Conservation (phyloP, 2,113 vertebrate genomes). For the Empidonax alnorum region DNA sequence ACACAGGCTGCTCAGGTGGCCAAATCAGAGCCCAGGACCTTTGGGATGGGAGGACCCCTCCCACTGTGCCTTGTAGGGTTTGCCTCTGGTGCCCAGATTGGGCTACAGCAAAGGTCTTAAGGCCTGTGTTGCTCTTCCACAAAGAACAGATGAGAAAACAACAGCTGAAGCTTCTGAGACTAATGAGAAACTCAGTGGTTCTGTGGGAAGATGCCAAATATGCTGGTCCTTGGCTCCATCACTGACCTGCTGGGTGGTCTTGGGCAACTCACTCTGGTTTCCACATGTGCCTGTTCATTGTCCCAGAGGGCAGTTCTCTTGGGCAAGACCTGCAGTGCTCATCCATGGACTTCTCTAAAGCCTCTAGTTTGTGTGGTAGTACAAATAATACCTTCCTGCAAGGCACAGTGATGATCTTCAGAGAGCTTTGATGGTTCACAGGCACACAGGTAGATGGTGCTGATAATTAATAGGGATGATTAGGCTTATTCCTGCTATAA, state of each 20-base stretch:
- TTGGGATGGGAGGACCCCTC: not conserved
- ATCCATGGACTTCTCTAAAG: not conserved
- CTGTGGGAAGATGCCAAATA: not conserved
- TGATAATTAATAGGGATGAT: not conserved
- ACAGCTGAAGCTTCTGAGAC: not conserved
- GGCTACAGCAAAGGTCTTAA: not conserved
- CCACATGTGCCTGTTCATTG: fast-evolving
- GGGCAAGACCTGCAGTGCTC: not conserved
- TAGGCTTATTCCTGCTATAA: not conserved
- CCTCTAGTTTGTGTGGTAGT: not conserved
- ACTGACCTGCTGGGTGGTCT: not conserved
- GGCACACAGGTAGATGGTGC: not conserved
- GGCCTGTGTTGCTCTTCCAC: not conserved
- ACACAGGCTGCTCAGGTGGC: not conserved
- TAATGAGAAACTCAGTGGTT: not conserved
- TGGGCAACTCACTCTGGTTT: not conserved
- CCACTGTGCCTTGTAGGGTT: not conserved
- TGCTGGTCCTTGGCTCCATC: not conserved
- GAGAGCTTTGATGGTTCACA: not conserved
- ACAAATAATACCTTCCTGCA: not conserved
- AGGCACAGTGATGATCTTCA: not conserved
- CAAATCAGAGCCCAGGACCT: not conserved
- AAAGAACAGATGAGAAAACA: not conserved
- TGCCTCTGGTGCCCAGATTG: not conserved
- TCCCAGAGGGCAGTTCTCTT: not conserved